Evolutionary conservation across 2,797 vertebrate genomes (phyloP).

Genomic region (Acanthis flammea): DNA sequence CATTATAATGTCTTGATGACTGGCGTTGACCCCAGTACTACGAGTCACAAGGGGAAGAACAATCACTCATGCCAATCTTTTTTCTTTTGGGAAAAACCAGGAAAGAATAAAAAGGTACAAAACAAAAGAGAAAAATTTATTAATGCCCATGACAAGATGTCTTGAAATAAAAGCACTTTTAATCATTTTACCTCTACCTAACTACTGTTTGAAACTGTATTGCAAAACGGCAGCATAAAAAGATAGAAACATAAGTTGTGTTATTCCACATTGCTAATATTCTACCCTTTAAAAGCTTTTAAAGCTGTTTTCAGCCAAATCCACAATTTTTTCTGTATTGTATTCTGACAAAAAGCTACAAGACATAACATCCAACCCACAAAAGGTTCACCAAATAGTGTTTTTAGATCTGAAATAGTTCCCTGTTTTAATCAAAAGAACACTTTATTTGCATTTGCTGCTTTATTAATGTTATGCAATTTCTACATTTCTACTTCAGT

Average conservation of each 20-base stretch:
- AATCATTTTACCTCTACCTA: background rate
- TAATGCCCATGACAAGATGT: background rate
- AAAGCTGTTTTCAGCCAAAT: background rate
- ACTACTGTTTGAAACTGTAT: background rate
- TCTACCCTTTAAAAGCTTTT: background rate
- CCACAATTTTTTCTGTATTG: background rate
- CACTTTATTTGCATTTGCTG: constrained; percentile 8
- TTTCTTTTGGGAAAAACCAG: background rate
- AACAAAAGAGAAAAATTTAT: background rate
- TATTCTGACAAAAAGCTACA: background rate
- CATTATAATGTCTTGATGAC: background rate
- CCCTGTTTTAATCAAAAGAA: constrained; percentile 13
- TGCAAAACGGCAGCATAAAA: background rate
- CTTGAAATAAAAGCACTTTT: background rate
- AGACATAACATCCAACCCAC: background rate
- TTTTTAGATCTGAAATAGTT: constrained; percentile 36
- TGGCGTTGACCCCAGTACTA: background rate
- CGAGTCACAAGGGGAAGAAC: background rate
- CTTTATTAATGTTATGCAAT: constrained; percentile 7
- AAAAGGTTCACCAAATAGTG: background rate
- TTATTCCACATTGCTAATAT: background rate
- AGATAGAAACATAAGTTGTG: background rate
- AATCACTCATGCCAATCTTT: background rate
- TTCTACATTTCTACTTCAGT: constrained; percentile 33
- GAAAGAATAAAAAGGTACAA: background rate